A percentile compares a stretch with the other conserved stretches of the same genome.
Conservation (phyloP, 2,797 vertebrate species). For the Eidolon dupreanum region DNA sequence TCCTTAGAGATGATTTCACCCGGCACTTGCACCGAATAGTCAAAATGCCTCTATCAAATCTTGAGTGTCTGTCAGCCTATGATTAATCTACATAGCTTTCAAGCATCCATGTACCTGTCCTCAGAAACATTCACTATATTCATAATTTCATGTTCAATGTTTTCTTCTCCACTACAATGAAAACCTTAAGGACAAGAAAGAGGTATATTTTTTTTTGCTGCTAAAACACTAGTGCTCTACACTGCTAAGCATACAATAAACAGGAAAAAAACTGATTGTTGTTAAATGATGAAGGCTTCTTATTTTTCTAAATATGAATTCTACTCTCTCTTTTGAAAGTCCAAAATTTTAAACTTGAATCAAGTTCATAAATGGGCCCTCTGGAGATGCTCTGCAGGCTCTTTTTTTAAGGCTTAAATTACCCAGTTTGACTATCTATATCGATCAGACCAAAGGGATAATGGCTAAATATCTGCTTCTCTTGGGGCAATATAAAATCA, state of each 20-base stretch:
- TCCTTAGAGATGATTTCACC: background rate
- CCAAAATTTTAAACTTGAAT: conserved; percentile 36
- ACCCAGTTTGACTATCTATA: conserved; percentile 20
- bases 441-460: conserved; percentile 45
- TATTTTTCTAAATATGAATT: conserved; percentile 38
- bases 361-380: conserved; percentile 16
- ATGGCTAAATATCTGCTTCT: background rate
- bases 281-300: conserved; percentile 31
- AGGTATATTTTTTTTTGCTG: background rate
- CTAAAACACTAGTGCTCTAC: background rate
- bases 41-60: background rate
- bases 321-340: conserved; percentile 38
- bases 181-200: background rate
- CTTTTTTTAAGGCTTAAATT: conserved; percentile 37
- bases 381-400: background rate
- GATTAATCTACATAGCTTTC: background rate
- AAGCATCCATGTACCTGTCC: background rate
- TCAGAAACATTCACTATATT: background rate
- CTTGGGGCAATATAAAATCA: background rate
- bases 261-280: background rate
- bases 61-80: background rate
- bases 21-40: background rate
- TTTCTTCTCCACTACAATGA: background rate
- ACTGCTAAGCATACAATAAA: background rate
- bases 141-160: background rate